Base-by-base conservation (phyloP, 2,888 invertebrate genomes). In the Cephonodes hylas region DNA sequence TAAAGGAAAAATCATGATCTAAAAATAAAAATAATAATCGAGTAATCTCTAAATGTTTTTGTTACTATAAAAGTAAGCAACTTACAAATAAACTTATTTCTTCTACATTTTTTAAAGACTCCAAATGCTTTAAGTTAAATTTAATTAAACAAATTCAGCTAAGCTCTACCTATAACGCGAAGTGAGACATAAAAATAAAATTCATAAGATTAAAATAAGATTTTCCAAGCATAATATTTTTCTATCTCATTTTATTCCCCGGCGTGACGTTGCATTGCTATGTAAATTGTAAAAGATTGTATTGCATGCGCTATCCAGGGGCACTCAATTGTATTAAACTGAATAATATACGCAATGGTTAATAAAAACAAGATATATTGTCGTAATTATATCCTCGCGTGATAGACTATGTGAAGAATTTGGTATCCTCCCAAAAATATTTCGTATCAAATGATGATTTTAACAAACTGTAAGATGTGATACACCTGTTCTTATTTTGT, bases 401-500 rank as follows among this genome's bases (percentile, higher is more conserved):
- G 18, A 23, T 58, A 13, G 15, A 42, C 27, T 13, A 31, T 10
- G 78, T 79, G 79, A 77, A 69, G 72, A 80, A 84, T 85, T 82
- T n/a, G n/a, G n/a, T n/a, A n/a, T n/a, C n/a, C n/a, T n/a, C n/a
- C 13, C 13, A 38, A 38, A 38, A 38, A 38, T 38, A 38, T n/a
- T n/a, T n/a, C n/a, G n/a, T 38, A 38, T 38, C 38, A 34, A 34
- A 34, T 38, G 13, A 4, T 3, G n/a, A n/a, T 78, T 75, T 79
- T 79, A 83, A 79, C 78, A 79, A 71, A 74, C 73, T 77, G 74
- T 74, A 71, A 69, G 75, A 76, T 72, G 66, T 69, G 69, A 69
- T 69, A 79, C 89, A 88, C 84, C 88, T 89, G 88, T 83, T 85
- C 76, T 64, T 64, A 63, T 72, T 70, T 79, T 88, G 85, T 87